Evolutionary conservation across 2,888 invertebrate genomes (phyloP).

Genomic region (Nemapogon koenigi): DNA sequence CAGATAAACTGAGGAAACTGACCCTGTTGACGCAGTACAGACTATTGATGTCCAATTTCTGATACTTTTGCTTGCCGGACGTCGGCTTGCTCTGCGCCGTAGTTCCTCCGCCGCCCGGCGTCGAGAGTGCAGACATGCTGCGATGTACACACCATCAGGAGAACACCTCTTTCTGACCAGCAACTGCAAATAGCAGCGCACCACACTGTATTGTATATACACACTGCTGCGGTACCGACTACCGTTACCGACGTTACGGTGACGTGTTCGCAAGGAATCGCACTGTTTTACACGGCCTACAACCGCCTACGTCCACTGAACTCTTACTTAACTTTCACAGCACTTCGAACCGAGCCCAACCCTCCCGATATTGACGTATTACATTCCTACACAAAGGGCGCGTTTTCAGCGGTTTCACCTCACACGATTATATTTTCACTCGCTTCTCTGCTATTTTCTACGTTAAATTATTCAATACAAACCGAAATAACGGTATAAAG

Average conservation of each 20-base stretch:
- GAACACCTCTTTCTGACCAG: constrained; percentile 56
- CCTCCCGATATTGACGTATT: constrained; percentile 60
- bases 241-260: too few species aligned
- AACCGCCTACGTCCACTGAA: neutral
- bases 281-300: neutral
- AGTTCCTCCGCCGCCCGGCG: constrained; percentile 72
- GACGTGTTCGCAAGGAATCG: too few species aligned
- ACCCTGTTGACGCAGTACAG: constrained; percentile 89
- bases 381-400: constrained; percentile 53
- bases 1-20: constrained; percentile 36
- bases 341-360: constrained; percentile 45
- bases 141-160: constrained; percentile 89
- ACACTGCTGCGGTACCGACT: too few species aligned
- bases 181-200: constrained; percentile 45
- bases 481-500: constrained; percentile 37
- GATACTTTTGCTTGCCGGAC: constrained; percentile 91
- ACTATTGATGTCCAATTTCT: constrained; percentile 97
- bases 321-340: constrained; percentile 40
- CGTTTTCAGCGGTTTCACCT: neutral
- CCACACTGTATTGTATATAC: constrained; percentile 17
- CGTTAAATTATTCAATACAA: neutral
- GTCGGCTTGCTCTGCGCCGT: constrained; percentile 65
- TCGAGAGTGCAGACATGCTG: constrained; percentile 97
- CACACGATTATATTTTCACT: too few species aligned
- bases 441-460: too few species aligned